phyloP scores from a whole-genome alignment of 2,113 vertebrate species.

The Galeopterus variegatus region DNA sequence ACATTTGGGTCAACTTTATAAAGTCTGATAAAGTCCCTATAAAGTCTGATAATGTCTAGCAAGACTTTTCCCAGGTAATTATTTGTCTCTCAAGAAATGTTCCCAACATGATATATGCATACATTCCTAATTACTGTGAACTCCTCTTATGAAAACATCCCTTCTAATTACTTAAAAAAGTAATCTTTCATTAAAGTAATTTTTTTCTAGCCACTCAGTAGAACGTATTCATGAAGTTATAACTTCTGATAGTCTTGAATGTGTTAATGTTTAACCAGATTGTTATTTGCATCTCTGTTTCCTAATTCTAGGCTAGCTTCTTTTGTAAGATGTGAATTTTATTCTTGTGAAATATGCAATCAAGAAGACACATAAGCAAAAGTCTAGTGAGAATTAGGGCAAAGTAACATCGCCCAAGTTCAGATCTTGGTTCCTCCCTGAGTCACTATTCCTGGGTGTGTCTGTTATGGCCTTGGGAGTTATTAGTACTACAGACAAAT shows the following conservation, averaged over 20 bases:
- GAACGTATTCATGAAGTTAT: not conserved
- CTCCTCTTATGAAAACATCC: conserved; percentile 55
- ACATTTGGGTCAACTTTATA: conserved; percentile 54
- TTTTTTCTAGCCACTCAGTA: not conserved
- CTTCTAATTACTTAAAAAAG: conserved; percentile 73
- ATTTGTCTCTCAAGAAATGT: conserved; percentile 83
- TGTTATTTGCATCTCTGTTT: conserved; percentile 13
- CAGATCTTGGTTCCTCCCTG: conserved; percentile 10
- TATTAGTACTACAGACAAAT: conserved; percentile 55
- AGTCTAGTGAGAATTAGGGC: conserved; percentile 69
- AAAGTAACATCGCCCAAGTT: not conserved
- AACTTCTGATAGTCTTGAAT: not conserved
- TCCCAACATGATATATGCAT: conserved; percentile 83
- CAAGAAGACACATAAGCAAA: conserved; percentile 49
- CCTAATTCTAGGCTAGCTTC: not conserved
- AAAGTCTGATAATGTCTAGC: conserved; percentile 78
- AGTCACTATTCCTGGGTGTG: conserved; percentile 68
- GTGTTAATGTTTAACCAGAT: conserved; percentile 30
- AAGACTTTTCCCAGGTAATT: conserved; percentile 83
- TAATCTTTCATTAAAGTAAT: conserved; percentile 71
- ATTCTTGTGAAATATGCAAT: conserved; percentile 37
- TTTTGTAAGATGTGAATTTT: conserved; percentile 47
- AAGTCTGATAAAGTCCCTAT: conserved; percentile 69
- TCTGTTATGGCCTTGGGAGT: conserved; percentile 38
- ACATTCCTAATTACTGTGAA: conserved; percentile 74